A percentile compares a stretch with the other conserved stretches of the same genome.
phyloP scores from a whole-genome alignment of 2,888 invertebrate species.

The Aricia artaxerxes region DNA sequence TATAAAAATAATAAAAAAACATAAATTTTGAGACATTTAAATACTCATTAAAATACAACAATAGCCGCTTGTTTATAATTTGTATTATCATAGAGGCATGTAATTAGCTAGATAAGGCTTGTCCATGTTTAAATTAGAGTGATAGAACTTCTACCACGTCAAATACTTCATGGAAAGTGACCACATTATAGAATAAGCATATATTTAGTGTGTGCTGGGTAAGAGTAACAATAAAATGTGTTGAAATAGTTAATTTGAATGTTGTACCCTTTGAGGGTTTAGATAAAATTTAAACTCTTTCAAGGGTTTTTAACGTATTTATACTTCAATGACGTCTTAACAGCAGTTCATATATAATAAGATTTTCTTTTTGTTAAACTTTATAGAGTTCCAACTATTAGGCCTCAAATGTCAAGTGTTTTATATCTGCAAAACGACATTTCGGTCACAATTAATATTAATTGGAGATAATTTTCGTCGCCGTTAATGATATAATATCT shows the following conservation, averaged over 20 bases:
- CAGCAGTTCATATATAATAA: neutral
- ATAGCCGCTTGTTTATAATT: neutral
- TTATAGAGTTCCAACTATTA: neutral
- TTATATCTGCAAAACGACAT: neutral
- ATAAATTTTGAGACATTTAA: too few relatives aligned
- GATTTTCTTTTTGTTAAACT: neutral
- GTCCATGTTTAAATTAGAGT: neutral
- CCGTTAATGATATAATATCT: neutral
- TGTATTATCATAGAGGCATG: slow-evolving; percentile 6
- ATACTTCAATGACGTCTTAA: neutral
- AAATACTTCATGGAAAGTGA: neutral
- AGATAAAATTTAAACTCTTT: neutral
- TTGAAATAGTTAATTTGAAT: neutral
- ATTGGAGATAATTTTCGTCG: neutral
- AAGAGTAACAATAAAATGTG: neutral
- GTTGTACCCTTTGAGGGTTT: neutral
- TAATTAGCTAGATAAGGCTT: slow-evolving; percentile 1
- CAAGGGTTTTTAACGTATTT: neutral
- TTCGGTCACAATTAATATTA: neutral
- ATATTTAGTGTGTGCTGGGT: neutral
- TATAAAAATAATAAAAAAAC: too few relatives aligned
- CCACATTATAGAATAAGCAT: neutral
- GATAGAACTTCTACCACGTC: neutral
- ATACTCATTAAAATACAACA: neutral
- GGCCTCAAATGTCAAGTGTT: slow-evolving; percentile 4